These are phyloP conservation scores for Metaphire vulgaris DNA, from an alignment of 1,140 invertebrate species.

Conservation along the genomic window DNA sequence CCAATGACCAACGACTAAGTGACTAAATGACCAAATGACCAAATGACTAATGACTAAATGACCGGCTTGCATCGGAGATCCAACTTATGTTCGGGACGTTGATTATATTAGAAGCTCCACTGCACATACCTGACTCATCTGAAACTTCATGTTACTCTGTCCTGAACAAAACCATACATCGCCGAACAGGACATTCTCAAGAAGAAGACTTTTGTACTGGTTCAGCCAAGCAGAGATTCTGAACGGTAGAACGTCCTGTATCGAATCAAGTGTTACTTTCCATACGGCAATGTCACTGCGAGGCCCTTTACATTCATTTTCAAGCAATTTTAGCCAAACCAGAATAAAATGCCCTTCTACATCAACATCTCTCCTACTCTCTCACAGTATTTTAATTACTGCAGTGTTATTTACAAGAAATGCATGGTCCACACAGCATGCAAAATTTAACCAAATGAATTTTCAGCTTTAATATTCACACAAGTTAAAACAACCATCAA, in stretches of 20 bases:
- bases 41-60: no score
- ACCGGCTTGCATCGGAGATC: no score
- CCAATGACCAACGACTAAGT: no score
- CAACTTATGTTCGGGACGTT: no score
- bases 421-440: neutral
- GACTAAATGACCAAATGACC: no score
- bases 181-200: conserved; percentile 44
- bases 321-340: neutral
- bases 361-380: neutral
- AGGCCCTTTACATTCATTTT: neutral
- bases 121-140: neutral
- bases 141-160: conserved; percentile 43
- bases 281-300: neutral
- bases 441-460: neutral
- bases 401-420: neutral
- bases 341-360: neutral
- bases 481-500: no score
- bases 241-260: no score
- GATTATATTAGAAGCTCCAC: no score
- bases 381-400: no score
- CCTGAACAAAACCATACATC: conserved; percentile 49
- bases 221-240: neutral
- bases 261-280: neutral
- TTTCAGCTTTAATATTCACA: neutral
- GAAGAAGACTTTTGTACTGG: conserved; percentile 12